Percentiles rank a stretch among this genome's conserved stretches.
phyloP scores from a whole-genome alignment of 2,888 invertebrate species.

The Nezara viridula region DNA sequence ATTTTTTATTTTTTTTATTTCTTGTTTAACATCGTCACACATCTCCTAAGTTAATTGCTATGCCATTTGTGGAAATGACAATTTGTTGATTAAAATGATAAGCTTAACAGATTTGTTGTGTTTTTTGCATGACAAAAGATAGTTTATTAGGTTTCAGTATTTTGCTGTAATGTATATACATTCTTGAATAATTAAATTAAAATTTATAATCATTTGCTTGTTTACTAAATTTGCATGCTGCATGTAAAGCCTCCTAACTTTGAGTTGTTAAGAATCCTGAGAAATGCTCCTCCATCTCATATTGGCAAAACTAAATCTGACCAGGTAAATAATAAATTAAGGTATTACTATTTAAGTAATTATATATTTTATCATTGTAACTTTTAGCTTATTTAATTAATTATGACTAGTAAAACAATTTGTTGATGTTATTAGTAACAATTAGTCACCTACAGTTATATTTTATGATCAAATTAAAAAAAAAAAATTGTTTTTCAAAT shows the following conservation, averaged over 20 bases:
- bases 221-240: slow-evolving; percentile 69
- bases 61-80: background rate
- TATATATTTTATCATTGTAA: slow-evolving; percentile 16
- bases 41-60: background rate
- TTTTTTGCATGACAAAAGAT: background rate
- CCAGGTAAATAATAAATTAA: slow-evolving; percentile 75
- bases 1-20: background rate
- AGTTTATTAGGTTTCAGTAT: background rate
- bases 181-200: background rate
- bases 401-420: background rate
- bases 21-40: background rate
- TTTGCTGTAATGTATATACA: background rate
- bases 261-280: slow-evolving; percentile 83
- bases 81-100: background rate
- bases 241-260: slow-evolving; percentile 82
- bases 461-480: no score
- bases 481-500: no score
- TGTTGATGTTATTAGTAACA: background rate
- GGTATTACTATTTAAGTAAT: background rate
- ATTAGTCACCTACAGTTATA: no score
- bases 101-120: background rate
- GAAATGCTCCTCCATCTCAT: slow-evolving; percentile 89
- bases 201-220: slow-evolving; percentile 51
- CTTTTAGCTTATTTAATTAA: background rate
- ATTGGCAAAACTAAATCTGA: slow-evolving; percentile 87